Base-by-base conservation (phyloP, 2,113 vertebrate species). In the Herpailurus yagouaroundi region DNA sequence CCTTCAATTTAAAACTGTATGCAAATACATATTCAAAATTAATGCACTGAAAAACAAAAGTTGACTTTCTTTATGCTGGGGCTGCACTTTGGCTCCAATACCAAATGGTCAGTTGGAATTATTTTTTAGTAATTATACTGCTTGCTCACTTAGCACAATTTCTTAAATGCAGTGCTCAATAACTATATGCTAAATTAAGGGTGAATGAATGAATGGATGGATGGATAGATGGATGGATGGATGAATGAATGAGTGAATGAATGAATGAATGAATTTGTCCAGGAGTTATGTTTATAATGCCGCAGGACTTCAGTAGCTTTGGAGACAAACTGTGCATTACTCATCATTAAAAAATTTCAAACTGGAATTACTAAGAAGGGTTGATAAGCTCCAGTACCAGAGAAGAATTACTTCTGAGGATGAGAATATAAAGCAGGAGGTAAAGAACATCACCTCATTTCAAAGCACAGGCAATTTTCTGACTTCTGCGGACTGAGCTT, bases 1-100 rank as follows among this genome's bases (percentile, higher is more conserved):
- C 23, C 55, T 97, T 79, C 12, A 79, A 86, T 29, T 93, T 77
- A 89, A 52, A 86, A 91, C 21, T 57, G 16, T 41, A 90, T n/a
- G 36, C 81, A 89, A 74, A n/a, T 33, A 81, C 23, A 18, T 79
- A 86, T 60, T 71, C 87, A 38, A 91, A 95, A 86, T 12, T 25
- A 89, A 94, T 8, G 31, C n/a, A 52, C 63, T 52, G 84, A 50
- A 63, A 48, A 91, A 50, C 55, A 48, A 89, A 69, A 57, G 60
- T 41, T 36, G 14, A 82, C 63, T 63, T 91, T 81, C 69, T 91
- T 66, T 83, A 69, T 29, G 66, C 36, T 73, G 74, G 45, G 50
- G 31, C 63, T 95, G 55, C 48, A 79, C 11, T 68, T 89, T 87
- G 52, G 64, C 33, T 64, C 55, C 50, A 83, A 9, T 57, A 45